These are phyloP conservation scores for Sphaerodactylus townsendi DNA, from an alignment of 2,113 vertebrate genomes.

Conservation along the genomic window DNA sequence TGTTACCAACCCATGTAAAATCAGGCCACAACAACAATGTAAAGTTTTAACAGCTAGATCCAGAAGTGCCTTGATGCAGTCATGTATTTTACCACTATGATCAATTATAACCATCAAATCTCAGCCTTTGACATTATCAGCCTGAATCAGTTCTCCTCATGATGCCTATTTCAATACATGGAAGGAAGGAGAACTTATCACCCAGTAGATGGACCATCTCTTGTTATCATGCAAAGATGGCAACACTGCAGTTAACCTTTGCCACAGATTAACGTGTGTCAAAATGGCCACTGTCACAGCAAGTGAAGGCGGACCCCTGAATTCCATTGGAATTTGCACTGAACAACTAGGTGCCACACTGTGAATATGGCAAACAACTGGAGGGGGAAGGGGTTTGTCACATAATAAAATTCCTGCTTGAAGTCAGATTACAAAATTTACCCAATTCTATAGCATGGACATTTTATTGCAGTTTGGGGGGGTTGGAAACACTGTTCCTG, in stretches of 20 bases:
- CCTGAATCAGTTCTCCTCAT: background rate
- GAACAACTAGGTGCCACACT: background rate
- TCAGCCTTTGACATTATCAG: background rate
- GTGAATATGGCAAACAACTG: background rate
- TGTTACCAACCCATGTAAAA: background rate
- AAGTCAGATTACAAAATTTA: background rate
- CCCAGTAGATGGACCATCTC: background rate
- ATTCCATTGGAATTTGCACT: background rate
- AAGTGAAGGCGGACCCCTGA: background rate
- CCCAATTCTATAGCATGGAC: background rate
- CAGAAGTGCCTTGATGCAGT: background rate
- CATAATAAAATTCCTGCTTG: background rate
- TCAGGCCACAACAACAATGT: background rate
- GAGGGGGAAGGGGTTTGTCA: too few species aligned
- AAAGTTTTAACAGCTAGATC: background rate
- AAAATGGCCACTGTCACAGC: rapidly evolving
- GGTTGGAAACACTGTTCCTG: background rate
- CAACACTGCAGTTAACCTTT: background rate
- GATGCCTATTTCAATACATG: background rate
- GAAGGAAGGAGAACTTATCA: background rate
- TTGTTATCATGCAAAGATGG: background rate
- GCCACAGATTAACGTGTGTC: background rate
- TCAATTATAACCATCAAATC: background rate
- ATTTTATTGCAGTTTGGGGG: background rate
- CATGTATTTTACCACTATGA: background rate